Evolutionary conservation across 2,113 vertebrate species (phyloP), one percentile per base, ranked within the genome.

Genomic region (Malurus alboscapulatus): DNA sequence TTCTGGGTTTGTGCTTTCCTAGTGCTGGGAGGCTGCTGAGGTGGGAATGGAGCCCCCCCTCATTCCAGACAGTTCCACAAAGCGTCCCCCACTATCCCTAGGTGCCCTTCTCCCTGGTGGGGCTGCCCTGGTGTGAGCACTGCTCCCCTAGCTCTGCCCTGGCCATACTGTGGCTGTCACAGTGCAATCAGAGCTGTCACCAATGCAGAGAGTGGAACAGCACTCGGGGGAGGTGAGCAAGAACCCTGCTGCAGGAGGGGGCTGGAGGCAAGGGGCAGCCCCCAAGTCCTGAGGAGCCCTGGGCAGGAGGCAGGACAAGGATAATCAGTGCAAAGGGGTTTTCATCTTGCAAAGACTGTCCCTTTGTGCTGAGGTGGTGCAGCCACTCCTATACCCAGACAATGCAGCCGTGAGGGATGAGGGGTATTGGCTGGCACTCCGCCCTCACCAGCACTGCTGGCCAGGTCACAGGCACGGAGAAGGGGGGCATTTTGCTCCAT

Each of bases 1-100:
- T 81, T 91, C 85, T 89, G 92, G 66, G 66, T 92, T 88, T 89
- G 84, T 87, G 67, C 84, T 90, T 77, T 65, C 73, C 58, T 59
- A 20, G 61, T 0, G 30, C 78, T 86, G 84, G 68, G 68, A 76
- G 76, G 92, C 79, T 90, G 42, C 62, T 76, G 61, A 68, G 40
- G 20, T 58, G 79, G 79, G n/a, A n/a, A n/a, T n/a, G n/a, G n/a
- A n/a, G n/a, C n/a, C 55, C 62, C 50, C 26, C 40, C 53, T 54
- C 61, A 14, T 27, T 65, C 3, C 9, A 58, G 73, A 19, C 30
- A 45, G 71, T 54, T 89, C 71, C 1, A 3, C 1, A 7, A 92
- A 92, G 87, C 24, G 74, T 93, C 15, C 30, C 61, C 50, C 48
- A 12, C 14, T 6, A 45, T 80, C 55, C 73, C 59, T 81, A 63